Evolutionary conservation across 1,140 invertebrate genomes (phyloP).

Genomic region (Manduca sexta): DNA sequence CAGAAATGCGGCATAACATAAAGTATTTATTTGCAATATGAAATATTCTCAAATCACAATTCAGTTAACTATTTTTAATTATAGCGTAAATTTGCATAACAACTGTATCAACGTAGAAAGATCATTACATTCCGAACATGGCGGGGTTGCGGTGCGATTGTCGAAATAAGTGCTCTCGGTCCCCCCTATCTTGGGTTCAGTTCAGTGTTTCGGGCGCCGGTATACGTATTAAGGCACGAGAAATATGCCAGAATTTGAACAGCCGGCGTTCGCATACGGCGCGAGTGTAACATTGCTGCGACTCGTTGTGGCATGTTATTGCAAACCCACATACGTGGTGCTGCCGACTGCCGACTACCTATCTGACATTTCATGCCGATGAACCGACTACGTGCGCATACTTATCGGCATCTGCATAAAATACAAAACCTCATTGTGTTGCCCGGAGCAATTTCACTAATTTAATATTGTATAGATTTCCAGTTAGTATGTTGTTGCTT

Average conservation of each 20-base stretch:
- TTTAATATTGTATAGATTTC: neutral
- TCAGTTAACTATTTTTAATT: constrained; percentile 11
- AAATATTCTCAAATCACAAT: no score
- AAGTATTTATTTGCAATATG: no score
- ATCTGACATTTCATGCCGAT: constrained; percentile 71
- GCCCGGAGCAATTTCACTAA: constrained; percentile 6
- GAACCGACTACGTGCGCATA: constrained; percentile 55
- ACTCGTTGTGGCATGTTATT: constrained; percentile 71
- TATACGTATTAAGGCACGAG: constrained; percentile 52
- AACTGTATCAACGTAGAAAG: constrained; percentile 13
- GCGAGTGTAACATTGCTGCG: constrained; percentile 64
- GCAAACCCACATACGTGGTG: constrained; percentile 66
- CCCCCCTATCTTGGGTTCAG: constrained; percentile 17
- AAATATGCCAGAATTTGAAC: constrained; percentile 67
- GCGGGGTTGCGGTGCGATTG: constrained; percentile 6
- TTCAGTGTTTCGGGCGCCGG: constrained; percentile 21
- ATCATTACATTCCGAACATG: constrained; percentile 22
- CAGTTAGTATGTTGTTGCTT: no score
- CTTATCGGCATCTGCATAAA: constrained; percentile 41
- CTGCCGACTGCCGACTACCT: no score
- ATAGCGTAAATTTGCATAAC: constrained; percentile 13
- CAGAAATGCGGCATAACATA: no score
- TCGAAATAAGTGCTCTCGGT: constrained; percentile 17
- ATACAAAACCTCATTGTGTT: constrained; percentile 19
- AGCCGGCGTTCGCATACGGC: constrained; percentile 51